Evolutionary conservation across 2,113 vertebrate genomes (phyloP).

Genomic region (Jacana jacana): DNA sequence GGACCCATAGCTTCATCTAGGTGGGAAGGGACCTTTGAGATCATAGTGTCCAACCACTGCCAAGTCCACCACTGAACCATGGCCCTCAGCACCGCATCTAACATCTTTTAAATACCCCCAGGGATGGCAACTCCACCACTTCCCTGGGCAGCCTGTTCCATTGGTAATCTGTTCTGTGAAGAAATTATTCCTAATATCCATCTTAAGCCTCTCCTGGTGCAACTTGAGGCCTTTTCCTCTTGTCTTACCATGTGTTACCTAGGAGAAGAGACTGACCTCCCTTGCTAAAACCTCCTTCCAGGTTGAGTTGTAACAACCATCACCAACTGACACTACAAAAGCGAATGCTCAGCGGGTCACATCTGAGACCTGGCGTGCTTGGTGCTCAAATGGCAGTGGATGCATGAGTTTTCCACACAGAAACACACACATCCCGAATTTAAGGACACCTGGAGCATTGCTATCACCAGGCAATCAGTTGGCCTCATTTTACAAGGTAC

Average conservation of each 20-base stretch:
- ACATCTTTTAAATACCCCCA: too few species aligned
- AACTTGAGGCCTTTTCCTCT: background rate
- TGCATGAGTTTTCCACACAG: fast-evolving
- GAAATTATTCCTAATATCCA: background rate
- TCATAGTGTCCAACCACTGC: background rate
- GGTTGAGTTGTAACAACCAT: too few species aligned
- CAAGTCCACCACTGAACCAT: background rate
- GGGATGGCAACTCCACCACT: background rate
- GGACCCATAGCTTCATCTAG: background rate
- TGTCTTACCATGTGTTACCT: background rate
- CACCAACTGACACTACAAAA: fast-evolving
- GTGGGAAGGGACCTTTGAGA: background rate
- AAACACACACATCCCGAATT: background rate
- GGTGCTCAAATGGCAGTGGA: background rate
- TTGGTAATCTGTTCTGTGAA: background rate
- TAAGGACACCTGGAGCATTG: too few species aligned
- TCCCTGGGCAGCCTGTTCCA: background rate
- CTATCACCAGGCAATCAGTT: background rate
- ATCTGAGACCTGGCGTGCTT: background rate
- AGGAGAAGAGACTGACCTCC: background rate
- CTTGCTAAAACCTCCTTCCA: background rate
- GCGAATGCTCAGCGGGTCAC: fast-evolving
- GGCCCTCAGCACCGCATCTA: background rate
- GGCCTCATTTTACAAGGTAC: background rate
- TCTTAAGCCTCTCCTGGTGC: background rate